Base-by-base conservation (phyloP, 1,140 invertebrate species). In the Myzus persicae region DNA sequence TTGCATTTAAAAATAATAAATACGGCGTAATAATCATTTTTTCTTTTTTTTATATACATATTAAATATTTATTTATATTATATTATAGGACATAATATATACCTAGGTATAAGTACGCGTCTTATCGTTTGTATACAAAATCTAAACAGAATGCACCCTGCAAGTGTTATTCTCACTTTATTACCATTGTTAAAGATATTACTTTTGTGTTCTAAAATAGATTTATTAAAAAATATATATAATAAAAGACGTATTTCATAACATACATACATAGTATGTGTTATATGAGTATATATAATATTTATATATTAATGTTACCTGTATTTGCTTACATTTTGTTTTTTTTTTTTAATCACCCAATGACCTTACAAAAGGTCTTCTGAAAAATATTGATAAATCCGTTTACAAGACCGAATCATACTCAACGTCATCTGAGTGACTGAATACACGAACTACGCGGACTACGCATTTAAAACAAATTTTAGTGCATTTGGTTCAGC, bases 131-230 rank as follows among this genome's bases (percentile, higher is more conserved):
- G 85, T n/a, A 87, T n/a, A 46, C 31, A 44, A n/a, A 87, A 26
- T 31, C 82, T 11, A 31, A 85, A 38, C 6, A 8, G n/a, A 82
- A 82, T 38, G 76, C 76, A 81, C n/a, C 36, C 7, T 1, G 54
- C 26, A 38, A 38, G 36, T 44, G 24, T 85, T 85, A 87, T 46
- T 87, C 85, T 46, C 40, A 48, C n/a, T 24, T 18, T 89, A 89
- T 54, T 54, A 51, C 24, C n/a, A 89, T 42, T 89, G 87, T 89
- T 89, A 51, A 89, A 36, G 20, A 48, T n/a, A 46, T 51, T 89
- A 54, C 36, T 51, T 89, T 51, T 89, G 87, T 89, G 87, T 89
- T 89, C 36, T 89, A 38, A 31, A 26, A 89, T 38, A 54, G 87
- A 89, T 51, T 54, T 88, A 48, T 87, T n/a, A 31, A 46, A 44